A percentile compares a stretch with the other conserved stretches of the same genome.
Conservation (phyloP, 2,113 vertebrate genomes). For the Pelecanoides urinatrix region DNA sequence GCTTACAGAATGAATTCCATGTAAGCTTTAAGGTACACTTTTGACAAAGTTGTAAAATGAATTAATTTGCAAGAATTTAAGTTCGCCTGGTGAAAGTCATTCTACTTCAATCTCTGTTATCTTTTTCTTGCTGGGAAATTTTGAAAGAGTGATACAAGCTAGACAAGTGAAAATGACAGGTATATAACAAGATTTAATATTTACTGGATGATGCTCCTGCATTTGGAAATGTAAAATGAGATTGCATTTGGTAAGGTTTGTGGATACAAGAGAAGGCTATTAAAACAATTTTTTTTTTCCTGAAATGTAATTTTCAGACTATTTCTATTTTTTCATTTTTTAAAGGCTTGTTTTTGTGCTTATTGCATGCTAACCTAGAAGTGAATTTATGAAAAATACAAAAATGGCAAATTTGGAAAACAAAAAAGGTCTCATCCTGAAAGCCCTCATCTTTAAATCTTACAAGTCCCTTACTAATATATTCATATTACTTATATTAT, state of each 20-base stretch:
- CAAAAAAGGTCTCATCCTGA: not conserved
- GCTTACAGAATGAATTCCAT: not conserved
- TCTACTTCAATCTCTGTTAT: not conserved
- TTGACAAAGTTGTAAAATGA: not conserved
- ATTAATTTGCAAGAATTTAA: not conserved
- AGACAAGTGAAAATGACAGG: not conserved
- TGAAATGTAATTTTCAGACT: not conserved
- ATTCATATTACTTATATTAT: not conserved
- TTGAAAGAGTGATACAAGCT: not conserved
- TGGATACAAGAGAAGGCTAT: not conserved
- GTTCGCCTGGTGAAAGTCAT: not conserved
- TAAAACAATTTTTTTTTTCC: not conserved
- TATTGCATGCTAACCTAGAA: not conserved
- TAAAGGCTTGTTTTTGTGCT: not conserved
- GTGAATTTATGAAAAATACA: not conserved
- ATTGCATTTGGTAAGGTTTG: not conserved
- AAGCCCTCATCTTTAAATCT: not conserved
- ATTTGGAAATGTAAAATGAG: not conserved
- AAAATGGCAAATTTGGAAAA: not conserved
- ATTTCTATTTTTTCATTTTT: not conserved
- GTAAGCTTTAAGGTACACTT: not conserved
- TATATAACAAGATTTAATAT: not conserved
- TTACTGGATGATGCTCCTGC: not conserved
- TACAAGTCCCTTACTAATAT: not conserved
- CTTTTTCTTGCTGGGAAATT: not conserved